These are phyloP conservation scores for Gorsachius magnificus DNA, from an alignment of 2,797 vertebrate species.

Conservation along the genomic window DNA sequence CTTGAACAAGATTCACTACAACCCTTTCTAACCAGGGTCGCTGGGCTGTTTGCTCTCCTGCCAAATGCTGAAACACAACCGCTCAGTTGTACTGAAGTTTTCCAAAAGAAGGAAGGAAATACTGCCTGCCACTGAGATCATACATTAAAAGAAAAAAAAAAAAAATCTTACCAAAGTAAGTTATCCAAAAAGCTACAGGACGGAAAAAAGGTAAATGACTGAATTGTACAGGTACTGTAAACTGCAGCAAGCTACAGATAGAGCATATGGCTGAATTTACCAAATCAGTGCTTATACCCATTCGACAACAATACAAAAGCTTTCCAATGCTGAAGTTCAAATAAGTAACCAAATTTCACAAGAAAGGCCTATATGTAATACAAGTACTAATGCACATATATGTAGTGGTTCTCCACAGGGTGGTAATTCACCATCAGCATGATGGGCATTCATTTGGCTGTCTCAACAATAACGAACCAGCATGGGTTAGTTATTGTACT, in stretches of 20 bases:
- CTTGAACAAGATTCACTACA: neutral
- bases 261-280: neutral
- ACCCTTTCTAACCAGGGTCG: neutral
- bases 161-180: neutral
- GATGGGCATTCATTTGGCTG: neutral
- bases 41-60: neutral
- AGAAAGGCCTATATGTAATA: neutral
- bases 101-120: neutral
- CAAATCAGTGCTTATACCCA: neutral
- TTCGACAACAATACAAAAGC: neutral
- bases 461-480: neutral
- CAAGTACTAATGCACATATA: rapidly evolving
- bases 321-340: neutral
- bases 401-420: neutral
- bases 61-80: neutral
- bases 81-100: neutral
- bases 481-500: neutral
- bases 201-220: neutral
- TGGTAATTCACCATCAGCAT: neutral
- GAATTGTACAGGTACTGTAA: neutral
- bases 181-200: neutral
- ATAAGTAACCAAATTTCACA: neutral
- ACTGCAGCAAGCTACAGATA: neutral
- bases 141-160: neutral
- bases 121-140: neutral